Evolutionary conservation across 2,888 invertebrate genomes (phyloP).

Genomic region (Meiosimyza decipiens): DNA sequence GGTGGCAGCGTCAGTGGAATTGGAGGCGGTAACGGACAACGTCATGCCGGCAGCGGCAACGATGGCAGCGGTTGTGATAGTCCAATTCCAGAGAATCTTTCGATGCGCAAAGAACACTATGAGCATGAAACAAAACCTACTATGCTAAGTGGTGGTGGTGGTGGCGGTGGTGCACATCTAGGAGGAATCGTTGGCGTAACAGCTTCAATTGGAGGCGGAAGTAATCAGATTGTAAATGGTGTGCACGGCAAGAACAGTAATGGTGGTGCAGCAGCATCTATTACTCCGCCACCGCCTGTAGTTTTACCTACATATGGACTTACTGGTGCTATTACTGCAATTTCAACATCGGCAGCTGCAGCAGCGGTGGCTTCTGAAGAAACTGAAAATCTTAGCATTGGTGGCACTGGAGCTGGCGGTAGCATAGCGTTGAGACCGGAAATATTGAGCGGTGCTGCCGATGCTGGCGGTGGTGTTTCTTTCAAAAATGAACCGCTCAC

Average conservation of each 20-base stretch:
- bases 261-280: not conserved
- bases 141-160: slow-evolving; percentile 38
- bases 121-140: slow-evolving; percentile 36
- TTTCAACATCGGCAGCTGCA: slow-evolving; percentile 59
- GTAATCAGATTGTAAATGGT: not conserved
- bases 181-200: slow-evolving; percentile 34
- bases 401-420: not conserved
- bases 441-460: slow-evolving; percentile 4
- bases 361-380: slow-evolving; percentile 46
- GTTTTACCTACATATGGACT: slow-evolving; percentile 60
- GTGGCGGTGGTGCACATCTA: slow-evolving; percentile 30
- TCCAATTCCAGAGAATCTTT: slow-evolving; percentile 63
- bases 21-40: slow-evolving; percentile 7
- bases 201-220: slow-evolving; percentile 29
- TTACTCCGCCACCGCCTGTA: slow-evolving; percentile 49
- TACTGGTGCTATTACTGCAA: slow-evolving; percentile 63
- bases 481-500: slow-evolving; percentile 54
- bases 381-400: slow-evolving; percentile 30
- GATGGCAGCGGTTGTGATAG: slow-evolving; percentile 55
- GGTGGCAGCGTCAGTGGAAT: slow-evolving; percentile 28
- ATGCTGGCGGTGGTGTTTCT: slow-evolving; percentile 14
- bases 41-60: slow-evolving; percentile 38
- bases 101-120: slow-evolving; percentile 58
- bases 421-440: slow-evolving; percentile 4
- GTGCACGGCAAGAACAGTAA: slow-evolving; percentile 18